These are phyloP conservation scores for Eupithecia pulchellata DNA, from an alignment of 2,888 invertebrate species.

Conservation along the genomic window DNA sequence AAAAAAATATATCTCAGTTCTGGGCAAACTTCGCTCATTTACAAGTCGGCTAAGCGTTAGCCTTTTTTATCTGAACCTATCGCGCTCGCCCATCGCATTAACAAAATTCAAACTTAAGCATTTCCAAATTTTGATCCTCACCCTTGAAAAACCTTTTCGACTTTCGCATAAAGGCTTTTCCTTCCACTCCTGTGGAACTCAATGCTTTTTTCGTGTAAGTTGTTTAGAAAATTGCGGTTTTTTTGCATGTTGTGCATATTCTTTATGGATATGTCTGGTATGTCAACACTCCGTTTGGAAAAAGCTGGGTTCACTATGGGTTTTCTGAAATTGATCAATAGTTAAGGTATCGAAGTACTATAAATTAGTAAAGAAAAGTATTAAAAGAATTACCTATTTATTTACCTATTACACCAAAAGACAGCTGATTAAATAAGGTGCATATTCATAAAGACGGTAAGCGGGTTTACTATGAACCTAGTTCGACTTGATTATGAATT, in stretches of 20 bases:
- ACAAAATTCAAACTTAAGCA: conserved; percentile 39
- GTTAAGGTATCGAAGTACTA: neutral
- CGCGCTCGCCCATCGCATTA: conserved; percentile 41
- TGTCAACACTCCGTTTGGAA: conserved; percentile 74
- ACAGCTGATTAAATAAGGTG: too few species aligned
- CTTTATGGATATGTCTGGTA: conserved; percentile 51
- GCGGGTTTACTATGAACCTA: too few species aligned
- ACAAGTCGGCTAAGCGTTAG: conserved; percentile 8
- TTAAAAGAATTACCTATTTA: too few species aligned
- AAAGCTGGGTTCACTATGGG: conserved; percentile 77
- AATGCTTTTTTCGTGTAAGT: conserved; percentile 62
- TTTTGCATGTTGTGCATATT: conserved; percentile 68
- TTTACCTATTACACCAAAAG: too few species aligned
- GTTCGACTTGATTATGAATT: too few species aligned
- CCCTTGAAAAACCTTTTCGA: conserved; percentile 87
- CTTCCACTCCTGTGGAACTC: conserved; percentile 87
- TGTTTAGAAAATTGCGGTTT: conserved; percentile 56
- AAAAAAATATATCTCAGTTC: conserved; percentile 40
- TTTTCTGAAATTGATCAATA: conserved; percentile 57
- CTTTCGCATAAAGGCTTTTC: conserved; percentile 86
- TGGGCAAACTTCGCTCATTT: conserved; percentile 11
- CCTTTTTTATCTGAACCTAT: conserved; percentile 36
- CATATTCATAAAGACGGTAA: too few species aligned
- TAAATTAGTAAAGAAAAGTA: too few species aligned
- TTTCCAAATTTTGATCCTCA: conserved; percentile 71